Percentiles rank a stretch among this genome's conserved stretches.
phyloP scores from a whole-genome alignment of 2,797 vertebrate genomes.

The Mastacembelus armatus region DNA sequence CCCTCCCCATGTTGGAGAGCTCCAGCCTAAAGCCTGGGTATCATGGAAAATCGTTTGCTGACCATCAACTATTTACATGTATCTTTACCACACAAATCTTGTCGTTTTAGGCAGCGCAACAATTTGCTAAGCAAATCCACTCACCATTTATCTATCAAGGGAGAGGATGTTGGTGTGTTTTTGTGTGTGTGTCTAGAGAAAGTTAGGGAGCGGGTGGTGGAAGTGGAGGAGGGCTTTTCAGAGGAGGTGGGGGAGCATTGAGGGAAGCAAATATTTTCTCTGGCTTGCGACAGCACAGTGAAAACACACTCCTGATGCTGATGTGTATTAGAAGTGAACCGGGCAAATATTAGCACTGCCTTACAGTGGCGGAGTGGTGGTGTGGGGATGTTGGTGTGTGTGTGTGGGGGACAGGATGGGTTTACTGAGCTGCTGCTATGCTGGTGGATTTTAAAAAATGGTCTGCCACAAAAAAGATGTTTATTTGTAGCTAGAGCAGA shows the following conservation, averaged over 20 bases:
- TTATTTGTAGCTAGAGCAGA: neutral
- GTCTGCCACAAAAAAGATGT: conserved; percentile 14
- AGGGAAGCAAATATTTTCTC: conserved; percentile 83
- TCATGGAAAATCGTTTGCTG: conserved; percentile 77
- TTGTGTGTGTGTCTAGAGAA: conserved; percentile 52
- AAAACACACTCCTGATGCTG: conserved; percentile 80
- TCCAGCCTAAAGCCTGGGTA: conserved; percentile 65
- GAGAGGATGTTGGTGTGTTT: conserved; percentile 51
- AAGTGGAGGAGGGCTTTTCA: conserved; percentile 37
- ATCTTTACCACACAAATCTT: conserved; percentile 79
- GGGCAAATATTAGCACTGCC: conserved; percentile 81
- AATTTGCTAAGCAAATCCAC: conserved; percentile 84
- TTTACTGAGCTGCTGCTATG: conserved; percentile 35
- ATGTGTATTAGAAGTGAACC: conserved; percentile 83
- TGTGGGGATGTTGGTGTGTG: conserved; percentile 29
- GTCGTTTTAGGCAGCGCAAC: conserved; percentile 76
- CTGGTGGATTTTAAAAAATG: conserved; percentile 4
- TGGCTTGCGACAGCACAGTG: conserved; percentile 75
- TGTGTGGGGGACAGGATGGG: conserved; percentile 44
- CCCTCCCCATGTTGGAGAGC: conserved; percentile 56
- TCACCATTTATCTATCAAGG: conserved; percentile 76
- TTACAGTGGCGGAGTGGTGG: conserved; percentile 75
- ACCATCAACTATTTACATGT: conserved; percentile 79
- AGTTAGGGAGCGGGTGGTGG: conserved; percentile 36
- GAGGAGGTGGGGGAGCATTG: conserved; percentile 44